phyloP scores from a whole-genome alignment of 2,888 invertebrate genomes.

The Piscicola geometra region DNA sequence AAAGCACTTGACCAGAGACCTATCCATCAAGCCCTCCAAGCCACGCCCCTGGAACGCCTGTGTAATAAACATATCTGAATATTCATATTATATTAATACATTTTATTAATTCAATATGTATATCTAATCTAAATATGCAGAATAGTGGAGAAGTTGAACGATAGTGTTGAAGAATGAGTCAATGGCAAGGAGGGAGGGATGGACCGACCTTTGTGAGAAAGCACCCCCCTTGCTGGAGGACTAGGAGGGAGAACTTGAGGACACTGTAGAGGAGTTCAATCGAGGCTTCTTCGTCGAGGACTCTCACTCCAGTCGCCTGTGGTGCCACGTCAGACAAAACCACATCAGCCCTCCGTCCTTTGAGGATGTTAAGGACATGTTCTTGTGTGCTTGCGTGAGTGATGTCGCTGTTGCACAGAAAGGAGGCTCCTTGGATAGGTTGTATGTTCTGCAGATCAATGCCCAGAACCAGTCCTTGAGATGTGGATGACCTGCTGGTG shows the following conservation, averaged over 20 bases:
- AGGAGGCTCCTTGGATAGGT: constrained; percentile 74
- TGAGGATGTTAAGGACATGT: constrained; percentile 60
- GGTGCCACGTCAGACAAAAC: constrained; percentile 95
- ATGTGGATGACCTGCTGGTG: constrained; percentile 63
- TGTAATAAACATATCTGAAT: constrained; percentile 58
- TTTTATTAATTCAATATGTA: no score
- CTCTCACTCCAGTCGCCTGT: constrained; percentile 74
- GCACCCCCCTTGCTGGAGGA: constrained; percentile 64
- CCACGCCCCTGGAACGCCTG: constrained; percentile 72
- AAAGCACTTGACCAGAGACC: constrained; percentile 63
- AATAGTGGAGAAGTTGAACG: no score
- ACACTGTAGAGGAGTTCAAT: constrained; percentile 74
- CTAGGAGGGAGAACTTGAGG: constrained; percentile 70
- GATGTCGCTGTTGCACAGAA: constrained; percentile 75
- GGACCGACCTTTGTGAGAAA: constrained; percentile 66
- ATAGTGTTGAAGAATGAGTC: background rate
- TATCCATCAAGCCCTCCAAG: constrained; percentile 63
- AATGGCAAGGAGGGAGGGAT: background rate
- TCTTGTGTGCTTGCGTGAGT: constrained; percentile 66
- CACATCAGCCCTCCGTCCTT: constrained; percentile 65
- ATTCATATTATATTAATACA: no score
- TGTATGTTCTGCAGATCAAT: constrained; percentile 71
- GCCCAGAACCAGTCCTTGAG: constrained; percentile 32
- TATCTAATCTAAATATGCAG: no score
- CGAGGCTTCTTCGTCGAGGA: constrained; percentile 79